phyloP scores from a whole-genome alignment of 2,113 vertebrate species.

The Gambusia holbrooki region DNA sequence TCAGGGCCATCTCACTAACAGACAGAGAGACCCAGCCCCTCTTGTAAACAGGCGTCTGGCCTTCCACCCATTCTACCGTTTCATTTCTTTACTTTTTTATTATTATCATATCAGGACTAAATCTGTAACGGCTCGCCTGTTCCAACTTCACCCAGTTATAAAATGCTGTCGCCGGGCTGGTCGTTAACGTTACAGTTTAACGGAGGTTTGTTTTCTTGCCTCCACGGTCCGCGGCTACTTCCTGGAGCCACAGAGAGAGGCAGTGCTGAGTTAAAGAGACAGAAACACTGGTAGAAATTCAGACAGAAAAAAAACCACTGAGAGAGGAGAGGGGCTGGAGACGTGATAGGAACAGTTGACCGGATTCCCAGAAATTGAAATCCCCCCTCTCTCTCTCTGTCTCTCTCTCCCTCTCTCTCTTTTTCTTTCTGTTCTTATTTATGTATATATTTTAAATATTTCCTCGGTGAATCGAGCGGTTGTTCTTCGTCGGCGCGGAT shows the following conservation, averaged over 20 bases:
- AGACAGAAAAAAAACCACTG: conserved; percentile 83
- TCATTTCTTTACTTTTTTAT: background rate
- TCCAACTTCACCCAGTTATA: background rate
- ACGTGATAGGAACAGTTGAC: conserved; percentile 79
- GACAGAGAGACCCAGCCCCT: conserved; percentile 63
- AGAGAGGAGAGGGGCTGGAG: conserved; percentile 77
- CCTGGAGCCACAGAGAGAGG: conserved; percentile 88
- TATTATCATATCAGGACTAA: background rate
- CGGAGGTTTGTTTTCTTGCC: conserved; percentile 52
- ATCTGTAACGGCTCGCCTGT: background rate
- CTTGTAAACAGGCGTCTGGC: conserved; percentile 38
- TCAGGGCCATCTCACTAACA: conserved; percentile 45
- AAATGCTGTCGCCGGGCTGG: conserved; percentile 22
- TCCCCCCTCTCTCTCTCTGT: conserved; percentile 68
- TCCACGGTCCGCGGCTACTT: conserved; percentile 79
- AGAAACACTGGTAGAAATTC: conserved; percentile 85
- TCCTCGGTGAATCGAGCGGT: conserved; percentile 32
- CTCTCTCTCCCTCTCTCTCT: conserved; percentile 66
- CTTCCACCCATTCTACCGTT: conserved; percentile 29
- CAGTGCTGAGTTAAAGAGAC: conserved; percentile 90
- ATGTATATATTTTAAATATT: conserved; percentile 58
- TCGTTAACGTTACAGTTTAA: conserved; percentile 66
- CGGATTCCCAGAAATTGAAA: conserved; percentile 83
- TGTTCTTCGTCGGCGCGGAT: conserved; percentile 64
- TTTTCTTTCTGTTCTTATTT: conserved; percentile 62